Percentiles rank a stretch among this genome's conserved stretches.
Evolutionary conservation across 23 tunicate genomes (phyloP).

Genomic region (Phallusia fumigata): DNA sequence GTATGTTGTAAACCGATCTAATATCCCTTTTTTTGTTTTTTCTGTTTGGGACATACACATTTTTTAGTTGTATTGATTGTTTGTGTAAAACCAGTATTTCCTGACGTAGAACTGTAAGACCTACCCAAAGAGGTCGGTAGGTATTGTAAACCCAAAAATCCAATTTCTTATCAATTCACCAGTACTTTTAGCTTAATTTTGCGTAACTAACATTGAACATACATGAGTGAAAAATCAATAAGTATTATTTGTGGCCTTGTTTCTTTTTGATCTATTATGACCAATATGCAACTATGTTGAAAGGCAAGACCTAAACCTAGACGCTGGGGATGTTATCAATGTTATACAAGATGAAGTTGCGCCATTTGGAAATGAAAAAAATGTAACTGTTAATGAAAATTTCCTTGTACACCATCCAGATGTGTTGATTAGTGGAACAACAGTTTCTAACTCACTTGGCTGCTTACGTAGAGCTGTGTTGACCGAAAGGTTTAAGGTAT

Average conservation of each 20-base stretch:
- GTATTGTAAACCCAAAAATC: too few relatives aligned
- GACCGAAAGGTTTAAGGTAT: slow-evolving; percentile 76
- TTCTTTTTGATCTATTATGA: too few relatives aligned
- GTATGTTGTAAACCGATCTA: too few relatives aligned
- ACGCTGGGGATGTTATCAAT: slow-evolving; percentile 46
- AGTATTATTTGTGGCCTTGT: too few relatives aligned
- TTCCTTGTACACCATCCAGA: slow-evolving; percentile 80
- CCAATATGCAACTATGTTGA: too few relatives aligned
- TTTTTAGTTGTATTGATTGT: neutral
- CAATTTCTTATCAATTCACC: too few relatives aligned
- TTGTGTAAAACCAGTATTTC: neutral
- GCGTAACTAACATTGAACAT: too few relatives aligned
- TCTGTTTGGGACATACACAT: neutral
- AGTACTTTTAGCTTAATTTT: too few relatives aligned
- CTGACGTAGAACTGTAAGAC: too few relatives aligned
- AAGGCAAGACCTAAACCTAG: slow-evolving; percentile 41
- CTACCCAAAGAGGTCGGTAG: too few relatives aligned
- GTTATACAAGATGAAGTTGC: slow-evolving; percentile 22
- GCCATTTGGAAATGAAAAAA: neutral
- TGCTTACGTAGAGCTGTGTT: slow-evolving; percentile 74
- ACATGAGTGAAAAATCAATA: too few relatives aligned
- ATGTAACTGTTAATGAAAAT: slow-evolving; percentile 19
- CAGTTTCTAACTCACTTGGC: slow-evolving; percentile 73
- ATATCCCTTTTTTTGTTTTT: too few relatives aligned
- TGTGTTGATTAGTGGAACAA: slow-evolving; percentile 66